Evolutionary conservation across 1,140 invertebrate species (phyloP), one percentile per base, ranked within the genome.

Genomic region (Saccostrea echinata): DNA sequence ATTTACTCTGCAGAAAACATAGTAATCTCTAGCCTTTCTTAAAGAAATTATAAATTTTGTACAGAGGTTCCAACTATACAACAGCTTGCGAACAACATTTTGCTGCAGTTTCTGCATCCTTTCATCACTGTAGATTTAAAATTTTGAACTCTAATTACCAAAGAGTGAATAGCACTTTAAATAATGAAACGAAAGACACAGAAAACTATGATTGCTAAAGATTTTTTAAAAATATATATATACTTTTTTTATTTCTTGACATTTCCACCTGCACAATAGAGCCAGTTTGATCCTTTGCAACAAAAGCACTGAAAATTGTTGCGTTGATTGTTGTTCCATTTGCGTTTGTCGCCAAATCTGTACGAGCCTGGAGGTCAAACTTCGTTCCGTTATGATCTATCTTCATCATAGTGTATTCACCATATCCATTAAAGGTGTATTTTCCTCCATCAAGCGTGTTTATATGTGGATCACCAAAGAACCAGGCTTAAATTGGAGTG

Each of bases 271-370:
- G 89, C 11, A 88, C 24, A 30, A 33, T 81, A 4, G 82, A 21
- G 52, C 85, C 83, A 11, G 21, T 76, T 4, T 83, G 30, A 52
- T 88, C 85, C 51, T 68, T 88, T 27, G 85, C 88, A 16, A 88
- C 90, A 86, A 91, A 90, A 16, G 85, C 91, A 52, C 82, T 90
- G 57, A 89, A 91, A 18, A 91, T 83, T 11, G 91, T 91, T 13
- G 91, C 91, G 24, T 89, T 89, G 27, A 86, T 90, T 43, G 27
- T n/a, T 4, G 55, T 87, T 18, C 87, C 87, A 85, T 89, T 86
- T 24, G 21, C 80, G 33, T 68, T 64, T 18, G 80, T 88, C 4
- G 83, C 87, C 24, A 84, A 61, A n/a, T 84, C 64, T 33, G 89
- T 90, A 43, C 89, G 84, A 21, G 84, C 80, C 33, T 89, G 88